Evolutionary conservation across 2,113 vertebrate genomes (phyloP), one percentile per base, ranked within the genome.

Genomic region (Nothocercus julius): DNA sequence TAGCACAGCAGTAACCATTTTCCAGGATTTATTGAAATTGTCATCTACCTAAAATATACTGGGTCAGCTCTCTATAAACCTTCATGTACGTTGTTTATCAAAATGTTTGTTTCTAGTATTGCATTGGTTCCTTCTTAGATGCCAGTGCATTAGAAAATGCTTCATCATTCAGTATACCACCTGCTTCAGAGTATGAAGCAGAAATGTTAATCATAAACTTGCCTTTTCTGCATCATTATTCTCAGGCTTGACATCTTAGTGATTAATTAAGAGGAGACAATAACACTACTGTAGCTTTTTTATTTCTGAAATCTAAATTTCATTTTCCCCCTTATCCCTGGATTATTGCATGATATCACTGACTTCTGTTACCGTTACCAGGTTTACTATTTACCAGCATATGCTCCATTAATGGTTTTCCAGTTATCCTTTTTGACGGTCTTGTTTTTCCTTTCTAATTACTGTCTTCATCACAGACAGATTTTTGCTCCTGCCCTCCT

Each of bases 401-500:
- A 4, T 0, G 3, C 9, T 83, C 22, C 9, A 0, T 51, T 25
- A 76, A n/a, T 7, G 8, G 51, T 92, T 73, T 59, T 25, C 21
- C 63, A 17, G 11, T 59, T 74, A 64, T 17, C 5, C 36, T 56
- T 81, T 45, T 34, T 70, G 15, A 18, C 13, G 13, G 77, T 92
- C 47, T 38, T 24, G 14, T 66, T 59, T 77, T 80, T 58, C 54
- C 34, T 0, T 74, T 58, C 54, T 20, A 38, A 36, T 53, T 32
- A 19, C 40, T 30, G 18, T 58, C 22, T 34, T 90, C 40, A 30
- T 8, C 3, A 1, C 0, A 1, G 2, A 8, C 16, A 19, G 40
- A 6, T 44, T 44, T 67, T 20, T 44, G 56, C 85, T 47, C 16
- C n/a, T 17, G 38, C 56, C 32, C 28, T 90, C 34, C n/a, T 38